Evolutionary conservation across 1,140 invertebrate genomes (phyloP).

Genomic region (Bombus breviceps): DNA sequence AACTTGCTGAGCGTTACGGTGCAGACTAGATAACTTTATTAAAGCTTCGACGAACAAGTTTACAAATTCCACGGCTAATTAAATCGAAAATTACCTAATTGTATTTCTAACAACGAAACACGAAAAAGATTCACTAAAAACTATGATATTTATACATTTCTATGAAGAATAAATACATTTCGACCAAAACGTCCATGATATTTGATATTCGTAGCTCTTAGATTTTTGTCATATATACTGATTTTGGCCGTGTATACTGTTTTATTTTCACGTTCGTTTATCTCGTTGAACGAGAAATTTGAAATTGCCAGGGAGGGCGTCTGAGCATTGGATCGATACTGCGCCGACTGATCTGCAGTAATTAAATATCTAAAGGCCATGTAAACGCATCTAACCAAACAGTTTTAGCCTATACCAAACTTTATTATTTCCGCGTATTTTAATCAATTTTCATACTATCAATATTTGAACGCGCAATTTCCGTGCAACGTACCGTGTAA

Average conservation of each 20-base stretch:
- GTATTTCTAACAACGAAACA: no score
- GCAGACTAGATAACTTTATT: not conserved
- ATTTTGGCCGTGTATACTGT: accelerated
- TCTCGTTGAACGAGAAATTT: not conserved
- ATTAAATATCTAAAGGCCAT: conserved; percentile 20
- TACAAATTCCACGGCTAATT: not conserved
- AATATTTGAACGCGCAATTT: conserved; percentile 33
- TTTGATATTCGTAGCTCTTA: not conserved
- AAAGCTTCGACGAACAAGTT: no score
- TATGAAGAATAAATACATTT: no score
- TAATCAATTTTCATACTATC: conserved; percentile 33
- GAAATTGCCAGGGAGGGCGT: not conserved
- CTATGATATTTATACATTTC: no score
- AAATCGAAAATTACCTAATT: not conserved
- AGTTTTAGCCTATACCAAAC: conserved; percentile 7
- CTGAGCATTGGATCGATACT: conserved; percentile 8
- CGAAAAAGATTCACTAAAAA: no score
- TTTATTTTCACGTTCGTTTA: not conserved
- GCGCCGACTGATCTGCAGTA: conserved; percentile 15
- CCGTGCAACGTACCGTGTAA: not conserved
- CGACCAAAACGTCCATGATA: no score
- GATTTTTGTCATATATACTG: no score
- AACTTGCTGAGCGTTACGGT: not conserved
- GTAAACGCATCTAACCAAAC: conserved; percentile 1
- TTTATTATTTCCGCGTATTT: conserved; percentile 33